Base-by-base conservation (phyloP, 37 sponge, comb jelly and placozoan species). In the Beroe forskalii region DNA sequence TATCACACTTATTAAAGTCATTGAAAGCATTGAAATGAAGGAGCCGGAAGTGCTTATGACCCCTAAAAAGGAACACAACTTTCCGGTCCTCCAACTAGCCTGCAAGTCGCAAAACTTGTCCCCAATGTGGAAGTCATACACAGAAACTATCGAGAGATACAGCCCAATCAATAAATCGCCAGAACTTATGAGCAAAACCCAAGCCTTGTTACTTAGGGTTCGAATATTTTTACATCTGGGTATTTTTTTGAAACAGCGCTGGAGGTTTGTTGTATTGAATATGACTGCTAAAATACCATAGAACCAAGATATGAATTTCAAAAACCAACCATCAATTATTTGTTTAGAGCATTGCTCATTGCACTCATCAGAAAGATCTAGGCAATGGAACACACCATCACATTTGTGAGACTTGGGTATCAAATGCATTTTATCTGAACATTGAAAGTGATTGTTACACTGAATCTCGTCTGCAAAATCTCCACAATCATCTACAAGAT, bases 401-500 rank as follows among this genome's bases (percentile, higher is more conserved):
- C 66, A 64, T 27, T 64, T 64, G 25, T 64, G 66, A 6, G 30
- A 22, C 31, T 64, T 64, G 31, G 66, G 31, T 64, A 64, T 64
- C 25, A 64, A 64, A 8, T 64, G 66, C 4, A 64, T 4, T 23
- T 8, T 8, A n/a, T 64, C 66, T 22, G 25, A 6, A 23, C 66
- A 64, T 6, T 30, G 3, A 6, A 64, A 30, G 66, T 64, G 66
- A 22, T 64, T 64, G 4, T 4, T 64, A 64, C 66, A 64, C 4
- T 64, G 25, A 6, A 22, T 64, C 17, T 64, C 66, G 25, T 64
- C 66, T 6, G 14, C 31, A 30, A n/a, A 64, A 64, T 64, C 25
- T 4, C 66, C 66, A 64, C 66, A 64, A 64, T 64, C 31, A 23
- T 64, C 66, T n/a, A 64, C 66, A 30, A 64, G 66, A 22, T 64